Base-by-base conservation (phyloP, 2,797 vertebrate species). In the Pangasius sanitwongsei region DNA sequence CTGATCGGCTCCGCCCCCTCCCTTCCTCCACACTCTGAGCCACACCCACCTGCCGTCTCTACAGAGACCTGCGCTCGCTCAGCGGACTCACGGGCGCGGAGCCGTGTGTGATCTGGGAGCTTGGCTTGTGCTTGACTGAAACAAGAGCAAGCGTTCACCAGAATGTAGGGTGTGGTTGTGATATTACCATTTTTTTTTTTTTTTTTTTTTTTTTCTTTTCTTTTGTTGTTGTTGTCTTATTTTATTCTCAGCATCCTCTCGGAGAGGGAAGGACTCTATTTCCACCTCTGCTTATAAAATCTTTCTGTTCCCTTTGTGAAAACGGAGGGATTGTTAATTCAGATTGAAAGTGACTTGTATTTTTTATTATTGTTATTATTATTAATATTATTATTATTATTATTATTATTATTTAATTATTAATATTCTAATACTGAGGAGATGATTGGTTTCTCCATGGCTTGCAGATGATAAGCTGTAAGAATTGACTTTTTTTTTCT, bases 151-250 rank as follows among this genome's bases (percentile, higher is more conserved):
- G 97, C 96, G 97, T 97, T 98, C 97, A 96, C 97, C 96, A 95
- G 97, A 98, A 98, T 98, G 97, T 98, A 97, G 96, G 96, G 97
- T 97, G 97, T 95, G 95, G 93, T 95, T 94, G 94, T 94, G 95
- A 95, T 94, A 97, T 97, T 97, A 97, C 88, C 91, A 91, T 91
- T 44, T 89, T 91, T 92, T 92, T 92, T 92, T 92, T 87, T 93
- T 75, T 95, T 3, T 95, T 96, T 96, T 91, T 90, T 44, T 89
- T 91, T 92, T 92, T 92, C 86, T 93, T 53, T 83, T 48, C 25
- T 96, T 96, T 96, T 65, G 48, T 83, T 50, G 83, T 53, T 67
- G 86, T 80, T 53, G 44, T 67, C 75, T 81, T 55, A 37, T 89
- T 89, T 78, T 82, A 94, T 93, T 94, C 91, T 90, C 91, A 92